Conservation (phyloP, 2,113 vertebrate genomes). For the Pagrus major region DNA sequence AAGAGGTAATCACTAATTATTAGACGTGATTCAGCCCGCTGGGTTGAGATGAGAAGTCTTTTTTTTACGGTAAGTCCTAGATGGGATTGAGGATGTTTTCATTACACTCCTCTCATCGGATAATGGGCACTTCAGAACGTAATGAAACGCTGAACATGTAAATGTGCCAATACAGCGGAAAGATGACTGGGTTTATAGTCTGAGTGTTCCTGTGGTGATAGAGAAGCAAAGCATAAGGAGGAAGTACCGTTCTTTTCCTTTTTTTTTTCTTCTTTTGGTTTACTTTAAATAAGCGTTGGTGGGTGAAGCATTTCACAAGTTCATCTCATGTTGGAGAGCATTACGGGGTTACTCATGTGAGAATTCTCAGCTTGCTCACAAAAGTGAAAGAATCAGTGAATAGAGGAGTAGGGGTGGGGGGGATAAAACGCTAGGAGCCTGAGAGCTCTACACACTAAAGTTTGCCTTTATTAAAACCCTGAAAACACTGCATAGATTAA, state of each 20-base stretch:
- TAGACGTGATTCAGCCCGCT: not conserved
- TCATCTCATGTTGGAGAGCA: constrained; percentile 71
- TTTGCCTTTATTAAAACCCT: constrained; percentile 64
- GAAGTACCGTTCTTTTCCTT: constrained; percentile 47
- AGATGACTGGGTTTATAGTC: not conserved
- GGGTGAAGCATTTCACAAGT: constrained; percentile 80
- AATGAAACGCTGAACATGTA: not conserved
- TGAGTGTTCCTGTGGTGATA: constrained; percentile 1
- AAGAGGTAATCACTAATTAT: not conserved
- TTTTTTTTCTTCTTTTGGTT: constrained; percentile 18
- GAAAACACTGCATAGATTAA: constrained; percentile 73
- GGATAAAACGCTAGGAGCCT: constrained; percentile 48
- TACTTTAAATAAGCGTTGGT: constrained; percentile 69
- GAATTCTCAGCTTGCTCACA: constrained; percentile 81
- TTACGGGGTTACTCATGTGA: constrained; percentile 77
- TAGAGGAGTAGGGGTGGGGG: constrained; percentile 11
- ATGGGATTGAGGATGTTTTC: not conserved
- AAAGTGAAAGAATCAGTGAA: constrained; percentile 76
- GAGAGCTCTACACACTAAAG: constrained; percentile 52
- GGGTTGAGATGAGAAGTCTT: not conserved
- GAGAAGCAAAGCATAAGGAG: constrained; percentile 44
- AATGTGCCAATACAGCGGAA: not conserved
- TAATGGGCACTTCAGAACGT: not conserved
- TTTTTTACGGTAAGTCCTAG: constrained; percentile 1
- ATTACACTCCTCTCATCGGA: not conserved